Evolutionary conservation across 2,113 vertebrate species (phyloP).

Genomic region (Atlantisia rogersi): DNA sequence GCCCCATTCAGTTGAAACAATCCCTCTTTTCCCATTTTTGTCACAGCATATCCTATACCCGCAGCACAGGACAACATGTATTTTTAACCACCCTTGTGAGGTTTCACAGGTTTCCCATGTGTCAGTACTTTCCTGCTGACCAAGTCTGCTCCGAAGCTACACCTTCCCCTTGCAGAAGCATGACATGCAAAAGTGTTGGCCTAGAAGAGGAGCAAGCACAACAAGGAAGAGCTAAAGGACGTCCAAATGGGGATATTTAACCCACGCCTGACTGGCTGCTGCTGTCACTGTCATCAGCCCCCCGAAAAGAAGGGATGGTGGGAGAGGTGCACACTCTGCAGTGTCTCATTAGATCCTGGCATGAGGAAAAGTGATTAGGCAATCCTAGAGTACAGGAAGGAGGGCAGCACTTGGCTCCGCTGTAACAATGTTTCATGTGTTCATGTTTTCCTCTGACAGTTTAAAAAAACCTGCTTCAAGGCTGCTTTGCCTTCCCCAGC

Average conservation of each 20-base stretch:
- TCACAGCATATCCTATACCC: not conserved
- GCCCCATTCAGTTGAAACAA: not conserved
- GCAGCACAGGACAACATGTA: not conserved
- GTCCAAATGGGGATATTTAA: not conserved
- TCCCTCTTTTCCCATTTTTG: not conserved
- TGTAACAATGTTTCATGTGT: not conserved
- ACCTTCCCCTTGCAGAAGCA: not conserved
- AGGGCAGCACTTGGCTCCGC: not conserved
- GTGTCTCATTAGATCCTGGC: not conserved
- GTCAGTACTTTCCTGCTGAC: not conserved
- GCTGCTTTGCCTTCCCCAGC: conserved; percentile 2
- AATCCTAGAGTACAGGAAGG: not conserved
- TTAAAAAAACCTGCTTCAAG: not conserved
- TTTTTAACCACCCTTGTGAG: not conserved
- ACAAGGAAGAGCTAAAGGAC: not conserved
- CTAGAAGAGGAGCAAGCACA: not conserved
- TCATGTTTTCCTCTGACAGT: not conserved
- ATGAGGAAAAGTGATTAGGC: not conserved
- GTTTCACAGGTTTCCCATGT: not conserved
- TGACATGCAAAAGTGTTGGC: not conserved
- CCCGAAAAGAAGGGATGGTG: not conserved
- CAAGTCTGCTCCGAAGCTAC: not conserved
- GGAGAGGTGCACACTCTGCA: not conserved
- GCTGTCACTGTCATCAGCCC: not conserved
- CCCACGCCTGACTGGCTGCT: not conserved